phyloP scores from a whole-genome alignment of 2,888 invertebrate species.

The Trissolcus brochymenae region DNA sequence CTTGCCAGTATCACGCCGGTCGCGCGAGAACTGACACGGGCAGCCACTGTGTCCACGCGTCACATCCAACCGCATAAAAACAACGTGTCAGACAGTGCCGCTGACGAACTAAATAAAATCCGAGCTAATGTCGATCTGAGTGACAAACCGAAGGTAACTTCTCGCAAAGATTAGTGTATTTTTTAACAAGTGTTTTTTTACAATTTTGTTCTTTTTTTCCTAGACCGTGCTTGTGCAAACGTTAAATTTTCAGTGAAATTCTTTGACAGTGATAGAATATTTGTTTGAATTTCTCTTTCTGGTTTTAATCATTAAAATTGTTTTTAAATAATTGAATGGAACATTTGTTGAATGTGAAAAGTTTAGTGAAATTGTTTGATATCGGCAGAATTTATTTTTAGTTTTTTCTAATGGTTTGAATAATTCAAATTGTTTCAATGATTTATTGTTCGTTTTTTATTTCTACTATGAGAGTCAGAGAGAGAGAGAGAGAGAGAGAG shows the following conservation, averaged over 20 bases:
- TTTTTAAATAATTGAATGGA: too few species aligned
- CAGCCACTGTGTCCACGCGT: slow-evolving; percentile 60
- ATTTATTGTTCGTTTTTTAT: not conserved
- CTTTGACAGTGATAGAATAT: too few species aligned
- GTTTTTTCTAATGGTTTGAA: not conserved
- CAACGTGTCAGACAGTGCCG: slow-evolving; percentile 60
- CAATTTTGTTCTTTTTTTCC: not conserved
- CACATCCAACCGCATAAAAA: slow-evolving; percentile 64
- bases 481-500: too few species aligned
- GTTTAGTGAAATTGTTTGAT: too few species aligned
- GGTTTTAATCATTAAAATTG: too few species aligned
- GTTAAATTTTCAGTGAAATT: too few species aligned
- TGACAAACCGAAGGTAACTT: slow-evolving; percentile 40
- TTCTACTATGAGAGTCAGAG: too few species aligned
- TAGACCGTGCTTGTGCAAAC: too few species aligned
- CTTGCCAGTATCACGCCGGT: slow-evolving; percentile 74
- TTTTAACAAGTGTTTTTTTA: not conserved
- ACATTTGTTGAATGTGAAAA: too few species aligned
- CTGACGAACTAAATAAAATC: slow-evolving; percentile 46
- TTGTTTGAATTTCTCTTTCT: too few species aligned
- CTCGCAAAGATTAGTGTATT: not conserved
- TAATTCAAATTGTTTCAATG: not conserved
- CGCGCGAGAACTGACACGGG: slow-evolving; percentile 73
- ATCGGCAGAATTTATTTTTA: too few species aligned
- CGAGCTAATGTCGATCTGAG: slow-evolving; percentile 27